A percentile compares a stretch with the other conserved stretches of the same genome.
Conservation (phyloP, 2,888 invertebrate species). For the Callyntrura sp. region DNA sequence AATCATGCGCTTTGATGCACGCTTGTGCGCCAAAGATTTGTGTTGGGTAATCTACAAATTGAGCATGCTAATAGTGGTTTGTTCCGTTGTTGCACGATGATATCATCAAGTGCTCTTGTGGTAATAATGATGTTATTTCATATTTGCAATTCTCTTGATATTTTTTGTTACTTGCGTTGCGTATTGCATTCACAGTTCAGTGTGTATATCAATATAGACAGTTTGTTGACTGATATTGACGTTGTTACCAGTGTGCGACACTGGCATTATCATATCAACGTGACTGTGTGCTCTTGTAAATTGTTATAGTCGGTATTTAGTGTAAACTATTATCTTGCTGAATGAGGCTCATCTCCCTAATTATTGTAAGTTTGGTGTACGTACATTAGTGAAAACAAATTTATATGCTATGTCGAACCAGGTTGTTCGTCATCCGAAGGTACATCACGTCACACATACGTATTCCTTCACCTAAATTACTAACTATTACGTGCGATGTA, state of each 20-base stretch:
- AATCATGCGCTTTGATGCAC: background rate
- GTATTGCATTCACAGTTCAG: background rate
- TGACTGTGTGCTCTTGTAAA: too few relatives aligned
- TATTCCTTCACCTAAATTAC: too few relatives aligned
- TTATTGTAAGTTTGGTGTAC: too few relatives aligned
- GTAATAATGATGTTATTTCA: background rate
- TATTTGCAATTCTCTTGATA: too few relatives aligned
- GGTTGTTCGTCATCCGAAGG: conserved; percentile 7
- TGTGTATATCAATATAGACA: conserved; percentile 7
- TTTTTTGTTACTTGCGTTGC: too few relatives aligned
- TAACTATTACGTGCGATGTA: too few relatives aligned
- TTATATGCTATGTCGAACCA: background rate
- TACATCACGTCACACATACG: too few relatives aligned
- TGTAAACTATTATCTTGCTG: too few relatives aligned
- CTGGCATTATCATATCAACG: conserved; percentile 51
- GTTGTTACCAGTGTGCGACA: conserved; percentile 45
- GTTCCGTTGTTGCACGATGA: too few relatives aligned
- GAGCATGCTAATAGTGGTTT: background rate
- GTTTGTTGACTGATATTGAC: conserved; percentile 46
- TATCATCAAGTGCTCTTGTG: conserved; percentile 20
- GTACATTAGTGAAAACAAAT: conserved; percentile 11
- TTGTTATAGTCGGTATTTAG: too few relatives aligned
- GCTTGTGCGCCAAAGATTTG: background rate
- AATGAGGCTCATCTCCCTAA: too few relatives aligned
- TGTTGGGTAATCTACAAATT: conserved; percentile 16